Evolutionary conservation across 2,888 invertebrate species (phyloP).

Genomic region (Hedya salicella): DNA sequence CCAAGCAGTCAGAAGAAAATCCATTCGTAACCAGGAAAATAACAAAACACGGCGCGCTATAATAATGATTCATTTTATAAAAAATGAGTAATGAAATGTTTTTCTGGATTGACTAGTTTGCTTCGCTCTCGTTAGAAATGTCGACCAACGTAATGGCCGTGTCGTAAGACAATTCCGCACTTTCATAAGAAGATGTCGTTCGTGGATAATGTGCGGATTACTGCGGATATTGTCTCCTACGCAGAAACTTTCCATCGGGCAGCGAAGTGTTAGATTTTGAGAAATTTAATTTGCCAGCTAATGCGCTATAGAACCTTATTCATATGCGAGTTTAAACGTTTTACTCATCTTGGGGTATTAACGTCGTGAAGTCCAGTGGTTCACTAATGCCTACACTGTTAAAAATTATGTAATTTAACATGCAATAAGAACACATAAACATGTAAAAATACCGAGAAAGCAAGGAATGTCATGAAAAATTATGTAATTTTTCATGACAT

Average conservation of each 20-base stretch:
- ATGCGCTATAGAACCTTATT: not conserved
- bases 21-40: conserved; percentile 22
- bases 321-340: not conserved
- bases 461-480: no score
- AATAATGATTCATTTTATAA: conserved; percentile 20
- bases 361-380: not conserved
- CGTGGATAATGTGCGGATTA: conserved; percentile 45
- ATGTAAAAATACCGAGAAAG: no score
- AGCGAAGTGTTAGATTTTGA: conserved; percentile 10
- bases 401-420: no score
- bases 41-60: conserved; percentile 23
- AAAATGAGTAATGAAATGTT: conserved; percentile 45
- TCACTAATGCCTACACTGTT: no score
- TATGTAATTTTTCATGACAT: no score
- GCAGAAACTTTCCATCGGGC: conserved; percentile 46
- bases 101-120: conserved; percentile 63
- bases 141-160: conserved; percentile 75
- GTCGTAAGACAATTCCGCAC: conserved; percentile 69
- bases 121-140: conserved; percentile 75
- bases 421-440: no score
- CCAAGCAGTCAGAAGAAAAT: conserved; percentile 31
- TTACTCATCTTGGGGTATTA: not conserved
- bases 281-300: conserved; percentile 16
- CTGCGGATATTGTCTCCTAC: conserved; percentile 47
- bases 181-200: conserved; percentile 44